Percentiles rank a stretch among this genome's conserved stretches.
Evolutionary conservation across 1,140 invertebrate genomes (phyloP).

Genomic region (Apis dorsata): DNA sequence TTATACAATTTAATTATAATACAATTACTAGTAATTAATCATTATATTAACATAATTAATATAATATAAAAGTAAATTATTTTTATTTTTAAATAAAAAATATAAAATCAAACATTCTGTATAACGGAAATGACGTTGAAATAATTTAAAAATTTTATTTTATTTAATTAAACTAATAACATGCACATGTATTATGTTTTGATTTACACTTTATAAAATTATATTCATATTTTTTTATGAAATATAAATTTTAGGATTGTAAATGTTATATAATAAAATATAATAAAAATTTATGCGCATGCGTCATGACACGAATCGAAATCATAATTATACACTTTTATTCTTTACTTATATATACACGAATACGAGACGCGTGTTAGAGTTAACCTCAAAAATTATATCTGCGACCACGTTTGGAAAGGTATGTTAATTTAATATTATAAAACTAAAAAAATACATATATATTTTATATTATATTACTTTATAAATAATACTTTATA

Average conservation of each 20-base stretch:
- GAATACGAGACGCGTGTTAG: not conserved
- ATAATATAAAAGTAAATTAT: not conserved
- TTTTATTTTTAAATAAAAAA: not conserved
- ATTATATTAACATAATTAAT: not conserved
- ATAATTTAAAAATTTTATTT: not conserved
- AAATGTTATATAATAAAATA: not conserved
- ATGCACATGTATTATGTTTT: not conserved
- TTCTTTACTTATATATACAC: not conserved
- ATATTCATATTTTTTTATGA: not conserved
- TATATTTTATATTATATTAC: not conserved
- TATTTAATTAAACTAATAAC: not conserved
- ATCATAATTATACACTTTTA: not conserved
- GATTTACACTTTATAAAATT: not conserved
- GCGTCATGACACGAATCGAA: not conserved
- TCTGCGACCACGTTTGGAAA: constrained; percentile 18
- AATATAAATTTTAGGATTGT: not conserved
- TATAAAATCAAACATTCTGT: not conserved
- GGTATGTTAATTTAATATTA: not conserved
- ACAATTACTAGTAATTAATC: not conserved
- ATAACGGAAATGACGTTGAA: constrained; percentile 27
- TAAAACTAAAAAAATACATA: not conserved
- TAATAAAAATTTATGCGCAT: constrained; percentile 4
- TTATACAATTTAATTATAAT: constrained; percentile 3
- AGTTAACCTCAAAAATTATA: constrained; percentile 4
- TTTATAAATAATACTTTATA: not conserved